Percentiles rank a stretch among this genome's conserved stretches.
phyloP scores from a whole-genome alignment of 2,797 vertebrate genomes.

The Coluber constrictor region DNA sequence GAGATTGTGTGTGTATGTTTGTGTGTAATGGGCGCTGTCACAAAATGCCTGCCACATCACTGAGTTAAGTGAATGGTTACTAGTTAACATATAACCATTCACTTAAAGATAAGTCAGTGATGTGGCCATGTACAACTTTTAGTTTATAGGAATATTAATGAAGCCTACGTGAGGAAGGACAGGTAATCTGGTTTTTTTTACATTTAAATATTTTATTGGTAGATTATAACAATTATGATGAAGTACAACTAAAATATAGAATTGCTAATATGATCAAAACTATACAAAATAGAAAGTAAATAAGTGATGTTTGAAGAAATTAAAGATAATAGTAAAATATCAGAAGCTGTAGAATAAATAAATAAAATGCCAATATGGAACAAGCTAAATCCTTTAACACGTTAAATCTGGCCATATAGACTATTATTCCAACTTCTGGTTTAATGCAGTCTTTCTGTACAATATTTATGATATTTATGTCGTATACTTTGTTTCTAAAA shows the following conservation, averaged over 20 bases:
- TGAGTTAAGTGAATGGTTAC: neutral
- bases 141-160: neutral
- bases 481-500: neutral
- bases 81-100: neutral
- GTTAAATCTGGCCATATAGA: neutral
- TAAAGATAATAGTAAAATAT: neutral
- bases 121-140: neutral
- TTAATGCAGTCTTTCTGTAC: neutral
- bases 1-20: neutral
- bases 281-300: neutral
- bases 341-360: neutral
- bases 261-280: neutral
- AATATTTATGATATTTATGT: neutral
- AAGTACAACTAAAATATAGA: neutral
- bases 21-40: neutral
- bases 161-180: neutral
- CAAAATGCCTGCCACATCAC: neutral
- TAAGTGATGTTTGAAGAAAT: neutral
- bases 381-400: neutral
- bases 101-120: neutral
- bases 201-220: neutral
- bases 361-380: neutral
- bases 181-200: neutral
- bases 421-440: neutral
- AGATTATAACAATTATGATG: neutral